These are phyloP conservation scores for Papilio dardanus DNA, from an alignment of 1,140 invertebrate species.

Conservation along the genomic window DNA sequence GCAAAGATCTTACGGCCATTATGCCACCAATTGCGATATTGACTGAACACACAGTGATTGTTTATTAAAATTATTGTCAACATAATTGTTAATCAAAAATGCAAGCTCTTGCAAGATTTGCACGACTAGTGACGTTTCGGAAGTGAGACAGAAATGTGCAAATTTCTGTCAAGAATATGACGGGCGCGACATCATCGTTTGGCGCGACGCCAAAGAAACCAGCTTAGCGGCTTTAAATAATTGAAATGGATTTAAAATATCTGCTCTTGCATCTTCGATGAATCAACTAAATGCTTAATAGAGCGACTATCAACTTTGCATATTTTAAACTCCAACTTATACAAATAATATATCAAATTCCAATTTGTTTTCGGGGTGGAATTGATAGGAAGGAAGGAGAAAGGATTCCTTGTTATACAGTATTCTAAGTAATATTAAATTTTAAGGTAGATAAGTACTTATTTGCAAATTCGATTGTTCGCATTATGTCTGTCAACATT, in stretches of 20 bases:
- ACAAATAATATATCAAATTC: background rate
- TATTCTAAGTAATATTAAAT: background rate
- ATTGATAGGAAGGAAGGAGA: background rate
- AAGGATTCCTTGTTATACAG: background rate
- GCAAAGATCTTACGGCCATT: too few species aligned
- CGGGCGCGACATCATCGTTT: background rate
- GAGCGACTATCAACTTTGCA: background rate
- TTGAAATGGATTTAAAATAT: slow-evolving; percentile 10
- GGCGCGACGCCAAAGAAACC: slow-evolving; percentile 5
- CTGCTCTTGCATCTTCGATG: slow-evolving; percentile 1
- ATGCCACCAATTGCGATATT: too few species aligned
- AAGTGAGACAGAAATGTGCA: slow-evolving; percentile 3
- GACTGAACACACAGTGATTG: too few species aligned
- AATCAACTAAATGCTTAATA: slow-evolving; percentile 12
- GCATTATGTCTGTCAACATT: background rate
- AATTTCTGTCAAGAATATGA: slow-evolving; percentile 8
- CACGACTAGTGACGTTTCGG: background rate
- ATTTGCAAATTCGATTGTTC: background rate
- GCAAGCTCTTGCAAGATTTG: too few species aligned
- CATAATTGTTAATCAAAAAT: too few species aligned
- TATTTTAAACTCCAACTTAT: background rate
- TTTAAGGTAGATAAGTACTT: background rate
- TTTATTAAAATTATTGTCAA: too few species aligned
- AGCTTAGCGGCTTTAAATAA: slow-evolving; percentile 16
- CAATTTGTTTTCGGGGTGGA: background rate